These are phyloP conservation scores for Rhinoraja longicauda DNA, from an alignment of 2,797 vertebrate genomes.

Conservation along the genomic window DNA sequence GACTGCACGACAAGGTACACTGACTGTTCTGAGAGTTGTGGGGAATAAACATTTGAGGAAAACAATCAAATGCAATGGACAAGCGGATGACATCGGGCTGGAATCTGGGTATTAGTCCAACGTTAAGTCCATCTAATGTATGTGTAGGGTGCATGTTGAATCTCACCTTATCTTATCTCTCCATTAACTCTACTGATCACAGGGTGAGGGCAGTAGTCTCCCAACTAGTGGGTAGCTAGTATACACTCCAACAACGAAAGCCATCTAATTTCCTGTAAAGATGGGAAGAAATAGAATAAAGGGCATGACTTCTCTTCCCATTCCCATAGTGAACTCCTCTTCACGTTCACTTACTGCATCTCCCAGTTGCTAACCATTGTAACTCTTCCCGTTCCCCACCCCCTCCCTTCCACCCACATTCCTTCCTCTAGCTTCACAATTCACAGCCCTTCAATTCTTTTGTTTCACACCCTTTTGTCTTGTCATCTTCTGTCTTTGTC, in stretches of 20 bases:
- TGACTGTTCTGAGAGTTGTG: neutral
- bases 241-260: neutral
- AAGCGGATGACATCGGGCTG: too few relatives aligned
- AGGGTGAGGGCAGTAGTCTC: neutral
- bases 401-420: too few relatives aligned
- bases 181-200: neutral
- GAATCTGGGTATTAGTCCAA: neutral
- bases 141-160: neutral
- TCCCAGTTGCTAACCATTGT: too few relatives aligned
- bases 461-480: too few relatives aligned
- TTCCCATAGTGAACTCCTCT: too few relatives aligned
- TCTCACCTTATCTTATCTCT: neutral
- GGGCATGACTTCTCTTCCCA: too few relatives aligned
- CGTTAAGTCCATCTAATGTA: neutral
- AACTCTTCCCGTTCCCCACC: too few relatives aligned
- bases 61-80: neutral
- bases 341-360: too few relatives aligned
- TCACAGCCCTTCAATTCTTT: too few relatives aligned
- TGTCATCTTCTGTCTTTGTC: too few relatives aligned
- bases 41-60: neutral
- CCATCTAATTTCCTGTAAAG: neutral
- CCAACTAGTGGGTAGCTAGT: neutral
- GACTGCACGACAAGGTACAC: constrained; percentile 6
- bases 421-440: too few relatives aligned
- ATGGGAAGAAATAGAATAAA: neutral